Percentiles rank a stretch among this genome's conserved stretches.
Evolutionary conservation across 1,140 invertebrate species (phyloP).

Genomic region (Drosophila setifemur): DNA sequence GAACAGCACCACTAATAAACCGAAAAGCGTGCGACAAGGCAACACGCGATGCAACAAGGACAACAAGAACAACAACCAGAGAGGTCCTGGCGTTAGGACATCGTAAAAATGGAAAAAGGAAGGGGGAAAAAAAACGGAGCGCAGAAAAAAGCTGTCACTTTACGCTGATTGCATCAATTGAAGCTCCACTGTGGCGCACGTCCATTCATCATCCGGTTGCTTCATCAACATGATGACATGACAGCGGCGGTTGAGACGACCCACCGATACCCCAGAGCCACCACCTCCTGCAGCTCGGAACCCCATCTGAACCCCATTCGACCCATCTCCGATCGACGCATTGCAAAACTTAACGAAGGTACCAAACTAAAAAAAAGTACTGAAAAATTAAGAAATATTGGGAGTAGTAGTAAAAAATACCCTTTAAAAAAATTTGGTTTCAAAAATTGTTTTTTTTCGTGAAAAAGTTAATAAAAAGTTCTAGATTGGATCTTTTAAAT

Average conservation of each 20-base stretch:
- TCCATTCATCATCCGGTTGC: slow-evolving; percentile 81
- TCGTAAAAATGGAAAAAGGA: slow-evolving; percentile 4
- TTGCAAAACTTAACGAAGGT: slow-evolving; percentile 65
- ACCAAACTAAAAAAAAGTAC: slow-evolving; percentile 17
- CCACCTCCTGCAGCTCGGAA: not conserved
- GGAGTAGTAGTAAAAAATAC: slow-evolving; percentile 4
- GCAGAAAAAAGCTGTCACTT: slow-evolving; percentile 66
- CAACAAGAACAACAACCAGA: slow-evolving; percentile 18
- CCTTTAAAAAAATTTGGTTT: too few relatives aligned
- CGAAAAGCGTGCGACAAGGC: slow-evolving; percentile 43
- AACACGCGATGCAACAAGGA: slow-evolving; percentile 28
- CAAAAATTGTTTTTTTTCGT: too few relatives aligned
- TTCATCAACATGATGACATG: slow-evolving; percentile 81
- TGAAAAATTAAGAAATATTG: slow-evolving; percentile 10
- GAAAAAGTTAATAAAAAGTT: too few relatives aligned
- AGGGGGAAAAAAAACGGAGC: slow-evolving; percentile 18
- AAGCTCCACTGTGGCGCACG: slow-evolving; percentile 79
- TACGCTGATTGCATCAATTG: slow-evolving; percentile 81
- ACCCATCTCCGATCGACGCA: slow-evolving; percentile 49
- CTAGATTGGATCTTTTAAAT: too few relatives aligned
- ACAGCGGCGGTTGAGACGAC: slow-evolving; percentile 68
- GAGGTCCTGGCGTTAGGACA: slow-evolving; percentile 2
- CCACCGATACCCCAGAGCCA: slow-evolving; percentile 4
- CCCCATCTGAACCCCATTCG: not conserved
- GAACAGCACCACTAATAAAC: slow-evolving; percentile 35